These are phyloP conservation scores for Ornithoptera priamus DNA, from an alignment of 2,888 invertebrate species.

Conservation along the genomic window DNA sequence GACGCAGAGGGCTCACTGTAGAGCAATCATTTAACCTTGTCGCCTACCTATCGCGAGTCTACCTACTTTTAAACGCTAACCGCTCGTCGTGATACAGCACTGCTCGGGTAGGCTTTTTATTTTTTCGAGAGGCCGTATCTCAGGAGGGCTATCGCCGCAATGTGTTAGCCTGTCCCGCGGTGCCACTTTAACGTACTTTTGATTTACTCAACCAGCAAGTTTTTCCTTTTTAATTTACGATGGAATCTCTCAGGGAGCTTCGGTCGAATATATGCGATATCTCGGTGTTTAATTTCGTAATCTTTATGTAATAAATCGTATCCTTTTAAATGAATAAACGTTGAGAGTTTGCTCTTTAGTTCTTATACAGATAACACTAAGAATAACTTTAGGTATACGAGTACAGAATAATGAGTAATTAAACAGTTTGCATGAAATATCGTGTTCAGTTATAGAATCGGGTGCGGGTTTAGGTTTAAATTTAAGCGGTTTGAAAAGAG, in stretches of 20 bases:
- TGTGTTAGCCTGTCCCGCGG: constrained; percentile 57
- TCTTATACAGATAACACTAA: not conserved
- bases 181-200: constrained; percentile 60
- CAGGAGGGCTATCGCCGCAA: constrained; percentile 51
- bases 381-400: not conserved
- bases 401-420: constrained; percentile 21
- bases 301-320: not conserved
- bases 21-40: constrained; percentile 56
- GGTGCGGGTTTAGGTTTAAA: not conserved
- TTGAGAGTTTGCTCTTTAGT: not conserved
- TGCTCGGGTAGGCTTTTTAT: constrained; percentile 40
- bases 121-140: constrained; percentile 43
- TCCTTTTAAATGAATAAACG: not conserved
- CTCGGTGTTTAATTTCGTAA: constrained; percentile 21
- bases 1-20: constrained; percentile 28
- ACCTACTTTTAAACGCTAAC: constrained; percentile 55
- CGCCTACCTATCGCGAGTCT: constrained; percentile 55
- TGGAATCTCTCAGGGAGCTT: constrained; percentile 33
- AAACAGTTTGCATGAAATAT: constrained; percentile 18
- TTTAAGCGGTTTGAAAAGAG: not conserved
- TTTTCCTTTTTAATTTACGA: constrained; percentile 38
- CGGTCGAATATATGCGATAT: constrained; percentile 17
- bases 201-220: constrained; percentile 49
- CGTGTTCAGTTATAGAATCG: constrained; percentile 6
- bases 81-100: constrained; percentile 43